A percentile compares a stretch with the other conserved stretches of the same genome.
These are phyloP conservation scores for Hydrotaea cyrtoneurina DNA, from an alignment of 2,888 invertebrate genomes.

Conservation along the genomic window DNA sequence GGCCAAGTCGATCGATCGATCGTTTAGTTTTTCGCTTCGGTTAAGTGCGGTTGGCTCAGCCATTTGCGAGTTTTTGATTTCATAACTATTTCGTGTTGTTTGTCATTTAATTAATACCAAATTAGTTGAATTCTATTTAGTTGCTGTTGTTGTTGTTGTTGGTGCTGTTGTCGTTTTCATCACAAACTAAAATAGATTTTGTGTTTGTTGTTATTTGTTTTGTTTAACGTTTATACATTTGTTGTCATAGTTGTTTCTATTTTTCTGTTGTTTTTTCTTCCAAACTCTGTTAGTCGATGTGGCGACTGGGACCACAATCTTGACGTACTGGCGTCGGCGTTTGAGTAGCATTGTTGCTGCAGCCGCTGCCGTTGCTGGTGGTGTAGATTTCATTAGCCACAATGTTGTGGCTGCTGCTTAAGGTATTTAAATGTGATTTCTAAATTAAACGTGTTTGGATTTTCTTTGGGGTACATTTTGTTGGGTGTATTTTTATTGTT, in stretches of 20 bases:
- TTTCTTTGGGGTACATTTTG: background rate
- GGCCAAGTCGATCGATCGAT: slow-evolving; percentile 19
- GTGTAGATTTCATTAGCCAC: background rate
- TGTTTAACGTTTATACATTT: background rate
- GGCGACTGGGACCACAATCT: background rate
- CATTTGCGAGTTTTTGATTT: slow-evolving; percentile 42
- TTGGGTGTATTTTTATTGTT: background rate
- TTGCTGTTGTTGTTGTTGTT: background rate
- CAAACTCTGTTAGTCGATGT: background rate
- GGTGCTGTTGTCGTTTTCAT: slow-evolving; percentile 3
- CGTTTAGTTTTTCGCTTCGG: no score
- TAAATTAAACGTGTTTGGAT: slow-evolving; percentile 30
- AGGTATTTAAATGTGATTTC: slow-evolving; percentile 31
- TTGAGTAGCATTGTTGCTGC: slow-evolving; percentile 34
- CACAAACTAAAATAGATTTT: slow-evolving; percentile 32
- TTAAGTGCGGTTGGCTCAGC: background rate
- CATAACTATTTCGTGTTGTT: slow-evolving; percentile 67
- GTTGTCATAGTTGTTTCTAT: background rate
- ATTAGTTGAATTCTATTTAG: slow-evolving; percentile 63
- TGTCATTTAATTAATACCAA: slow-evolving; percentile 70
- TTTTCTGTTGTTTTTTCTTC: background rate
- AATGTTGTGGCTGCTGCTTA: slow-evolving; percentile 1
- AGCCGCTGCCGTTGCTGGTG: background rate
- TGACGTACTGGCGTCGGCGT: no score
- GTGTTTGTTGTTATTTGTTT: no score